These are phyloP conservation scores for Calosoma granatense DNA, from an alignment of 1,140 invertebrate genomes.

Conservation along the genomic window DNA sequence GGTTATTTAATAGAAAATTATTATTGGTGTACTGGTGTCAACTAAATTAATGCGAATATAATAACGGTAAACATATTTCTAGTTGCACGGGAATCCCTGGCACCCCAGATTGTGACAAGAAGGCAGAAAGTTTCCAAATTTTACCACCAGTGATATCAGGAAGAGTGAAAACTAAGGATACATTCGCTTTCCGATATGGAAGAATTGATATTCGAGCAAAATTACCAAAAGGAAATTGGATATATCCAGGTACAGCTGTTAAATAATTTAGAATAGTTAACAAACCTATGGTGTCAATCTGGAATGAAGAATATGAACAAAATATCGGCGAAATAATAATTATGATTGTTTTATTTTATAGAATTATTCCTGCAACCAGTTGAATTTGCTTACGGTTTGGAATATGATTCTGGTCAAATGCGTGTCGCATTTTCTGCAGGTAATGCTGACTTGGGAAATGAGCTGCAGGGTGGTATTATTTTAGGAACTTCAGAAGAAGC, in stretches of 20 bases:
- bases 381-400: conserved; percentile 38
- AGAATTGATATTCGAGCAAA: conserved; percentile 65
- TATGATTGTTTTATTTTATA: conserved; percentile 29
- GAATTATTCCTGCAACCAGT: conserved; percentile 47
- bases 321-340: conserved; percentile 1
- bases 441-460: conserved; percentile 26
- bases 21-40: conserved; percentile 1
- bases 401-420: conserved; percentile 42
- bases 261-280: background rate
- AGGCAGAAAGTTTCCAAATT: conserved; percentile 40
- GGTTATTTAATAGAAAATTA: too few relatives aligned
- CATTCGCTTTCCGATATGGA: conserved; percentile 61
- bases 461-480: conserved; percentile 33
- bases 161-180: conserved; percentile 51
- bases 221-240: conserved; percentile 65
- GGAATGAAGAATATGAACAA: conserved; percentile 10
- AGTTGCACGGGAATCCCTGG: conserved; percentile 48
- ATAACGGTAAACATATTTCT: conserved; percentile 17
- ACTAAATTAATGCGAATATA: conserved; percentile 7
- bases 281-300: too few relatives aligned
- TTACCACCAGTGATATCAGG: conserved; percentile 58
- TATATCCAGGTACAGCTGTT: conserved; percentile 55
- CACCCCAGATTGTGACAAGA: conserved; percentile 39
- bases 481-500: conserved; percentile 25
- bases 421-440: conserved; percentile 36